Evolutionary conservation across 2,797 vertebrate genomes (phyloP), one percentile per base, ranked within the genome.

Genomic region (Urophycis tenuis): DNA sequence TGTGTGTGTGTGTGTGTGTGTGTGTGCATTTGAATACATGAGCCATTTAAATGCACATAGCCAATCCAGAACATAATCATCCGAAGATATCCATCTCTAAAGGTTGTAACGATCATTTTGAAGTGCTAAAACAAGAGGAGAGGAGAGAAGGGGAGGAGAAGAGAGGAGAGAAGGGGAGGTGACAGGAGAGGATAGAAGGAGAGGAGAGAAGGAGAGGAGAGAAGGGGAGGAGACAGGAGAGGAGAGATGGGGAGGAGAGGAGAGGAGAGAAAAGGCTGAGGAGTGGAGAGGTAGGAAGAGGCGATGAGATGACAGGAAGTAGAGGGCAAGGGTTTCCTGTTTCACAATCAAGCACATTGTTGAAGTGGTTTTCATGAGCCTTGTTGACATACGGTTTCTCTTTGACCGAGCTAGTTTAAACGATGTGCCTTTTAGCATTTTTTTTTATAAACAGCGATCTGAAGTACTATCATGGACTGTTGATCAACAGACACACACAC

Each of bases 401-500:
- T 53, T 19, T 25, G 53, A 64, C 53, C n/a, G 29, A 64, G n/a
- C 8, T 2, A 64, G 53, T 29, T 29, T 25, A n/a, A 64, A 64
- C 12, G n/a, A 64, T 64, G n/a, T 10, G 53, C 53, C 53, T 25
- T 64, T 64, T 25, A 64, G 53, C 53, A 64, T 29, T 11, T n/a
- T n/a, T n/a, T n/a, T n/a, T 64, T 64, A 4, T 25, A 29, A n/a
- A 11, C 53, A 60, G 53, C 11, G 2, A 25, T 64, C 53, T 64
- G 53, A 64, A 64, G 53, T 12, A 29, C n/a, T 64, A 64, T 11
- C 53, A 29, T n/a, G 19, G 53, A 64, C 53, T 25, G 19, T 64
- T 25, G n/a, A 25, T 64, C 49, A 22, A 22, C 74, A 53, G 39
- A 74, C 41, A 74, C 73, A 74, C 74, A 75, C 32, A 35, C 53